Evolutionary conservation across 1,140 invertebrate species (phyloP).

Genomic region (Ceratitis capitata): DNA sequence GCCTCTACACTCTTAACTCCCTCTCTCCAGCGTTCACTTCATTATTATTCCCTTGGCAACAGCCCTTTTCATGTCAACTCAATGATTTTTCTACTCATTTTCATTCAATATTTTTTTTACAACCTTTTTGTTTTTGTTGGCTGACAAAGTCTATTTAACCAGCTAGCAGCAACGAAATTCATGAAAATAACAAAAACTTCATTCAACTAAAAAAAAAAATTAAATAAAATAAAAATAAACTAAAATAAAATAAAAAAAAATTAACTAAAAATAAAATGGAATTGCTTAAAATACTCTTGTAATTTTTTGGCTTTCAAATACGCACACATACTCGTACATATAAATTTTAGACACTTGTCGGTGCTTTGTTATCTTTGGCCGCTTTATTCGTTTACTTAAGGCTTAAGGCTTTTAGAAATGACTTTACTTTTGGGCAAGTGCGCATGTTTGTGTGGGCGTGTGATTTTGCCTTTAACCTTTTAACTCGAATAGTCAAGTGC

Average conservation of each 20-base stretch:
- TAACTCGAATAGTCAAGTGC: slow-evolving; percentile 33
- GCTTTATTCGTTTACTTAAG: slow-evolving; percentile 33
- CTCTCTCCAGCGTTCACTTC: neutral
- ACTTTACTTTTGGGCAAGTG: neutral
- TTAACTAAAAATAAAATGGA: slow-evolving; percentile 27
- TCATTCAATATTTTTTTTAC: too few species aligned
- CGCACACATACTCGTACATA: too few species aligned
- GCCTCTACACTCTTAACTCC: neutral
- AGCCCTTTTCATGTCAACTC: slow-evolving; percentile 21
- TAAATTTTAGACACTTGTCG: neutral
- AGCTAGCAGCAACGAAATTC: neutral
- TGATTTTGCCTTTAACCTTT: neutral
- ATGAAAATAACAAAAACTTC: neutral
- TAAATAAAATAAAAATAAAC: neutral
- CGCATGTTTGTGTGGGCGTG: neutral
- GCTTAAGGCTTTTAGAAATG: slow-evolving; percentile 10
- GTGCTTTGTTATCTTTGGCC: slow-evolving; percentile 32
- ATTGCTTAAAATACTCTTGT: slow-evolving; percentile 6
- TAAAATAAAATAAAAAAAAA: neutral
- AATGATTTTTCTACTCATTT: slow-evolving; percentile 12
- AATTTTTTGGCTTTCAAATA: neutral
- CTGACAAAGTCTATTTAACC: neutral
- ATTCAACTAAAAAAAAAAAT: neutral
- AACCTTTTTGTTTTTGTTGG: neutral
- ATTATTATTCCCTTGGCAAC: neutral